Evolutionary conservation across 2,113 vertebrate species (phyloP), one percentile per base, ranked within the genome.

Genomic region (Corvus hawaiiensis): DNA sequence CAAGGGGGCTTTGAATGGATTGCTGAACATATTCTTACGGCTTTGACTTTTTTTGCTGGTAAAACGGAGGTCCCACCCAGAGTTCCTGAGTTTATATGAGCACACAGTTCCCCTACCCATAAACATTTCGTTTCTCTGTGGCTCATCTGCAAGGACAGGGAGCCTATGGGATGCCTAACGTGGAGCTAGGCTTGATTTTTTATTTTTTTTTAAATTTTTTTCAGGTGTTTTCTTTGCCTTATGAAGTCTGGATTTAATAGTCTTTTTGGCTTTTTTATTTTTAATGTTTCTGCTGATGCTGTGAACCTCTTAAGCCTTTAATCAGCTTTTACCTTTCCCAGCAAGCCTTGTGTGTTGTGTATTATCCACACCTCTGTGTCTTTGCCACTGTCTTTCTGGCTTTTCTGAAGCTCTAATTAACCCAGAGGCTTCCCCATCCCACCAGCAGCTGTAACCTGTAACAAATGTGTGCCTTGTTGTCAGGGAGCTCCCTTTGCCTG

Each of bases 401-500:
- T 94, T 82, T 82, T 77, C 81, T 87, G 49, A 69, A 81, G 33
- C 86, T 71, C 66, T 91, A 41, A 95, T 93, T 95, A 88, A 90
- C 66, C 66, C 32, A 44, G 86, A 72, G 67, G 44, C 62, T 68
- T 76, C 76, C 41, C 56, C n/a, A 27, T 67, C 55, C 46, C 61
- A 37, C 46, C 66, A 83, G 83, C 75, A 90, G 87, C 95, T 94
- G 76, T 87, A 94, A 92, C 75, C 74, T 87, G 11, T 85, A 88
- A 95, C 72, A 97, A 94, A 92, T 28, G 44, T 77, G 59, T 59
- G 75, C 81, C 82, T 97, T 97, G 93, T 96, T 96, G 79, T 94
- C 75, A 66, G 28, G 39, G 81, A 33, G 51, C 92, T 87, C 32
- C 61, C 52, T 84, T 90, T 95, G 84, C 79, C 77, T 86, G 59